Evolutionary conservation across 2,888 invertebrate species (phyloP).

Genomic region (Alitta virens): DNA sequence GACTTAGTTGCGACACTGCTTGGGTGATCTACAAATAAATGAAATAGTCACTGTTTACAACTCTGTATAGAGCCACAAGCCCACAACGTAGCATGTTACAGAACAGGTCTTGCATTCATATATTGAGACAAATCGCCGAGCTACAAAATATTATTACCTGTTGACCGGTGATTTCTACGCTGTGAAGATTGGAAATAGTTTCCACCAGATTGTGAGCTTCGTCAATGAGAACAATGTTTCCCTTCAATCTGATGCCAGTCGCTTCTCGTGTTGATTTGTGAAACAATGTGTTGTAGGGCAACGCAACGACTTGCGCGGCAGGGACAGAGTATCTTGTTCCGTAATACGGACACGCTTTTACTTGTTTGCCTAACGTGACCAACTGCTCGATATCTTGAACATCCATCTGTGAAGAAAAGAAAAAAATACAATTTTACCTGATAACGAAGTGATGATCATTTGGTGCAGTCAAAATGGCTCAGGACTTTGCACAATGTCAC

Average conservation of each 20-base stretch:
- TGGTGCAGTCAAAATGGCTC: not conserved
- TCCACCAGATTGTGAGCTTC: slow-evolving; percentile 96
- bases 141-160: slow-evolving; percentile 57
- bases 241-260: slow-evolving; percentile 68
- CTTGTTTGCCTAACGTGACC: slow-evolving; percentile 59
- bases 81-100: no score
- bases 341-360: slow-evolving; percentile 91
- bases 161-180: slow-evolving; percentile 69
- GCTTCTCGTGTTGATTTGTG: slow-evolving; percentile 76
- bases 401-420: slow-evolving; percentile 54
- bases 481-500: no score
- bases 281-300: slow-evolving; percentile 70
- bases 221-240: slow-evolving; percentile 79
- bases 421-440: not conserved
- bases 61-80: no score
- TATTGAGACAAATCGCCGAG: no score
- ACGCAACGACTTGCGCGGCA: slow-evolving; percentile 76
- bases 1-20: slow-evolving; percentile 54
- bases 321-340: slow-evolving; percentile 77
- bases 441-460: not conserved
- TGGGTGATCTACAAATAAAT: slow-evolving; percentile 34
- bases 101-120: no score
- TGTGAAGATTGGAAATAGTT: slow-evolving; percentile 82
- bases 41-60: no score
- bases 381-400: slow-evolving; percentile 88